Evolutionary conservation across 2,113 vertebrate genomes (phyloP).

Genomic region (Lampris incognitus): DNA sequence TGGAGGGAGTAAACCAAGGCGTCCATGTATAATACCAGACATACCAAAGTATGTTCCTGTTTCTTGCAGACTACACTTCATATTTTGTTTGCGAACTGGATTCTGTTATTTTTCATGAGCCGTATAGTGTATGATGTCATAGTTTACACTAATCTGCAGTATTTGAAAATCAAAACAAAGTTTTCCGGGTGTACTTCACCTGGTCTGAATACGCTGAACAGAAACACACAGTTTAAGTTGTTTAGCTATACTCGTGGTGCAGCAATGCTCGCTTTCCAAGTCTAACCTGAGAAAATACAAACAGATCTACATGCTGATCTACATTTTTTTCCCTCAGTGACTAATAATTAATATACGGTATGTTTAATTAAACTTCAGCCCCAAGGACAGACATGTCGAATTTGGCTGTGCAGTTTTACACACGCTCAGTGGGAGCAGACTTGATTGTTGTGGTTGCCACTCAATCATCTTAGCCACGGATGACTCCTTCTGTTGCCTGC

Average conservation of each 20-base stretch:
- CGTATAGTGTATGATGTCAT: not conserved
- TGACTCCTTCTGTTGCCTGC: constrained; percentile 45
- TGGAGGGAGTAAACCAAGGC: constrained; percentile 33
- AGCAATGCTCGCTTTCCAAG: not conserved
- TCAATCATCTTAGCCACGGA: constrained; percentile 25
- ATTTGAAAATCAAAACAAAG: too few relatives aligned
- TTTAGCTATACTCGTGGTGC: too few relatives aligned
- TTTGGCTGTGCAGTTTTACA: not conserved
- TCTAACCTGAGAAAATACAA: not conserved
- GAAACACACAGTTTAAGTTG: not conserved
- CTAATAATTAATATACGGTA: not conserved
- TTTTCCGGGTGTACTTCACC: not conserved
- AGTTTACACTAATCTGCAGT: not conserved
- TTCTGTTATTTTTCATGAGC: not conserved
- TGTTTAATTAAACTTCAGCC: not conserved
- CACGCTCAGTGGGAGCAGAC: constrained; percentile 10
- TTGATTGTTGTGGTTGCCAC: constrained; percentile 32
- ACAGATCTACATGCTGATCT: constrained; percentile 6
- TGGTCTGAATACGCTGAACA: not conserved
- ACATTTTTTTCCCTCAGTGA: not conserved
- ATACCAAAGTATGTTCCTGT: constrained; percentile 9
- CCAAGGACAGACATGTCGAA: not conserved
- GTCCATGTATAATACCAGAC: constrained; percentile 34
- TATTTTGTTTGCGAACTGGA: not conserved
- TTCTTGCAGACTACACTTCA: constrained; percentile 1